Evolutionary conservation across 2,888 invertebrate genomes (phyloP), one percentile per base, ranked within the genome.

Genomic region (Nysson spinosus): DNA sequence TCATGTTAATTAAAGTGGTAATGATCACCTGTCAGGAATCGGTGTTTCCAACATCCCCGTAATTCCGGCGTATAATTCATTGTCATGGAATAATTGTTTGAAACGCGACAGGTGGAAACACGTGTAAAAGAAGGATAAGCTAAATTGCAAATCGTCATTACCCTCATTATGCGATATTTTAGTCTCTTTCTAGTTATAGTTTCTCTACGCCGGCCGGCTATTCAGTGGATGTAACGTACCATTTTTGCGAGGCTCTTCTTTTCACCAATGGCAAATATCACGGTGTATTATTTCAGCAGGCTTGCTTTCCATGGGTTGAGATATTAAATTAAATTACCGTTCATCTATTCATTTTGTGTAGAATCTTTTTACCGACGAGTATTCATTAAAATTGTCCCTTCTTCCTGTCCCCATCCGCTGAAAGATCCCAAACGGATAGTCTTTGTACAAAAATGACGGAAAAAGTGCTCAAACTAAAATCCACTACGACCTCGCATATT

Each of bases 281-380:
- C 34, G 39, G 39, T 35, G 24, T 14, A 47, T 35, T 6, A 14
- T 60, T 34, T 47, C 12, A 34, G 51, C 24, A 12, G 34, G 44
- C 39, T 22, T n/a, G 37, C 30, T 11, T 46, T 43, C 11, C 43
- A 22, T 6, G 14, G 30, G 35, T 47, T 20, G 30, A 34, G 26
- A n/a, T 43, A 28, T 32, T 30, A 49, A 49, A 62, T 54, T 49
- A 62, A 49, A 64, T 62, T 61, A 49, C 49, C 11, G 17, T 43
- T 19, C 20, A 42, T 16, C 1, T 46, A 11, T 37, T 30, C 39
- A 26, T 47, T 34, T 47, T 52, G n/a, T 17, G 19, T 46, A 14
- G 43, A 32, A 54, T 12, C 62, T 32, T 39, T 54, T 64, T 39
- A 54, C 19, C 34, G 37, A 39, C 16, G 30, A 32, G 26, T 16